A percentile compares a stretch with the other conserved stretches of the same genome.
These are phyloP conservation scores for Phalacrocorax pelagicus DNA, from an alignment of 2,113 vertebrate genomes.

Conservation along the genomic window DNA sequence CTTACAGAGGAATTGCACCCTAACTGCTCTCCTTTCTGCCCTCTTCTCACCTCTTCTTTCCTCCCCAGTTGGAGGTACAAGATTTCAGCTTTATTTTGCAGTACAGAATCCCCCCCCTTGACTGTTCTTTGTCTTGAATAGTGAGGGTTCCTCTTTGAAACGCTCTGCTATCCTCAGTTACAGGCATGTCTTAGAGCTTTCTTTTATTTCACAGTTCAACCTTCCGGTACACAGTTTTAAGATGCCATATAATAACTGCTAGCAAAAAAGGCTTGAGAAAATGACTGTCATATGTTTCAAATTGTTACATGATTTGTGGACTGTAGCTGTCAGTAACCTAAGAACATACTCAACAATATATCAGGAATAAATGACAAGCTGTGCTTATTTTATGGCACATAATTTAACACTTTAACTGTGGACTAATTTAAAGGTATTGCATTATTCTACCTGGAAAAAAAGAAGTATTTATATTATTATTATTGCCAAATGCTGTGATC, in stretches of 20 bases:
- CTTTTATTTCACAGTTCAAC: background rate
- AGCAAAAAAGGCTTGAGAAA: constrained; percentile 30
- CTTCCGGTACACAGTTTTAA: background rate
- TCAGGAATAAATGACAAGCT: background rate
- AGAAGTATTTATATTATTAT: background rate
- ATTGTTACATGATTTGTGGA: background rate
- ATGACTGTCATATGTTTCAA: background rate
- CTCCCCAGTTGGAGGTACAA: background rate
- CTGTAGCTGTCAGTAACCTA: background rate
- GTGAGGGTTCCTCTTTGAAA: background rate
- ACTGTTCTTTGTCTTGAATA: background rate
- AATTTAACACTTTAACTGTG: constrained; percentile 7
- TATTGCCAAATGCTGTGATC: constrained; percentile 6
- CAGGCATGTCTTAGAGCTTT: background rate
- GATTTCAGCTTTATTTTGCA: background rate
- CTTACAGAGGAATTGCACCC: background rate
- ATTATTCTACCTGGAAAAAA: background rate
- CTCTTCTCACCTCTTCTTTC: background rate
- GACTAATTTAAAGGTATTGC: constrained; percentile 4
- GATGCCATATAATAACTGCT: background rate
- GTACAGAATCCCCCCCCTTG: background rate
- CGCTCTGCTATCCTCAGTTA: background rate
- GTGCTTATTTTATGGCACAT: background rate
- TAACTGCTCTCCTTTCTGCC: background rate
- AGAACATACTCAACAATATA: background rate